Conservation (phyloP, 2,113 vertebrate species). For the Lathamus discolor region DNA sequence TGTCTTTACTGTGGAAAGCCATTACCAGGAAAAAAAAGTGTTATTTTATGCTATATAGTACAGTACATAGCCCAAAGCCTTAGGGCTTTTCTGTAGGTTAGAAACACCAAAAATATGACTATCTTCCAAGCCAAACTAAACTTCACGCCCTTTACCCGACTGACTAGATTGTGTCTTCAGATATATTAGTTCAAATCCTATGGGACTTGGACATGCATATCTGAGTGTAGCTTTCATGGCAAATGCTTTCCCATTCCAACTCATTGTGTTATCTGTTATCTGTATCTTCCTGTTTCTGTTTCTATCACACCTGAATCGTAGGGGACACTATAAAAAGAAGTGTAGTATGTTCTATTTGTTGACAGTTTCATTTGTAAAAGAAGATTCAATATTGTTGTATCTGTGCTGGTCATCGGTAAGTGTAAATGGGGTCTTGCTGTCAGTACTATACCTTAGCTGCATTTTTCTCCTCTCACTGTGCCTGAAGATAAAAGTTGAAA, state of each 20-base stretch:
- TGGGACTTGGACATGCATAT: not conserved
- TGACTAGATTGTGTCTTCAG: not conserved
- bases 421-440: not conserved
- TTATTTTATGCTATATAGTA: not conserved
- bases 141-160: not conserved
- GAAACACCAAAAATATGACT: not conserved
- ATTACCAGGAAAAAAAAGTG: not conserved
- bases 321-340: not conserved
- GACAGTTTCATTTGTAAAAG: conserved; percentile 16
- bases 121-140: not conserved
- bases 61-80: not conserved
- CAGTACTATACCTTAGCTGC: not conserved
- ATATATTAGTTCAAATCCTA: not conserved
- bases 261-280: not conserved
- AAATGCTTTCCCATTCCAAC: not conserved
- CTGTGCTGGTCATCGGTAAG: not conserved
- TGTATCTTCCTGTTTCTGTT: not conserved
- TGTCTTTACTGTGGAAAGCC: not conserved
- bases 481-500: not conserved
- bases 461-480: not conserved
- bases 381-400: not conserved
- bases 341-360: not conserved
- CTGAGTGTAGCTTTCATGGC: not conserved
- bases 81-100: not conserved
- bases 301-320: not conserved